Evolutionary conservation across 2,888 invertebrate species (phyloP).

Genomic region (Elegia similella): DNA sequence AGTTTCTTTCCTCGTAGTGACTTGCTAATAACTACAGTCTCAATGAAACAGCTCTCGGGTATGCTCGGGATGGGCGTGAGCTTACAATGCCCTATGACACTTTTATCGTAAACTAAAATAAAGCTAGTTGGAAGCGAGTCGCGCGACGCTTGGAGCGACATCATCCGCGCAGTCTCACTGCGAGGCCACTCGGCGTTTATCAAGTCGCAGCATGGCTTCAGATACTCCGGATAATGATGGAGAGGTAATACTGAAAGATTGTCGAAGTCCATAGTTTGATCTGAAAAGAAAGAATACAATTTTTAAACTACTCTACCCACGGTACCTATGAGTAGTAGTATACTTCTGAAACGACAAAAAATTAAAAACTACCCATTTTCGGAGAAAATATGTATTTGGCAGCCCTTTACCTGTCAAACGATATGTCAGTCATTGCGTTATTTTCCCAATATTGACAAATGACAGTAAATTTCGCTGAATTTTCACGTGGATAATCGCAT

Average conservation of each 20-base stretch:
- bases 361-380: background rate
- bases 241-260: slow-evolving; percentile 83
- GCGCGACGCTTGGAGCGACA: slow-evolving; percentile 87
- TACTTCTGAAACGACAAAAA: too few species aligned
- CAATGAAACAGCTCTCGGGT: slow-evolving; percentile 87
- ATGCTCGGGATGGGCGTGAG: slow-evolving; percentile 87
- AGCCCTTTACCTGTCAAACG: slow-evolving; percentile 17
- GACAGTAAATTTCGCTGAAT: slow-evolving; percentile 1
- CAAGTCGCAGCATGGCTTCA: slow-evolving; percentile 86
- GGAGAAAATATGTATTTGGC: background rate
- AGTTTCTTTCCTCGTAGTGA: slow-evolving; percentile 87
- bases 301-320: too few species aligned
- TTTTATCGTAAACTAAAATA: slow-evolving; percentile 81
- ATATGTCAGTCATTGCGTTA: background rate
- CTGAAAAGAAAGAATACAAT: slow-evolving; percentile 19
- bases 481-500: background rate
- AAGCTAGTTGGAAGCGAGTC: slow-evolving; percentile 87
- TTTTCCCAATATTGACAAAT: background rate
- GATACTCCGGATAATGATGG: slow-evolving; percentile 87
- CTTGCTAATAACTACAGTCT: slow-evolving; percentile 90
- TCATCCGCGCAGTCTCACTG: slow-evolving; percentile 89
- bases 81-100: slow-evolving; percentile 90
- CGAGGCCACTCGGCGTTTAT: slow-evolving; percentile 94
- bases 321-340: too few species aligned
- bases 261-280: slow-evolving; percentile 49